A percentile compares a stretch with the other conserved stretches of the same genome.
Evolutionary conservation across 1,140 invertebrate species (phyloP).

Genomic region (Stegodyphus mimosarum): DNA sequence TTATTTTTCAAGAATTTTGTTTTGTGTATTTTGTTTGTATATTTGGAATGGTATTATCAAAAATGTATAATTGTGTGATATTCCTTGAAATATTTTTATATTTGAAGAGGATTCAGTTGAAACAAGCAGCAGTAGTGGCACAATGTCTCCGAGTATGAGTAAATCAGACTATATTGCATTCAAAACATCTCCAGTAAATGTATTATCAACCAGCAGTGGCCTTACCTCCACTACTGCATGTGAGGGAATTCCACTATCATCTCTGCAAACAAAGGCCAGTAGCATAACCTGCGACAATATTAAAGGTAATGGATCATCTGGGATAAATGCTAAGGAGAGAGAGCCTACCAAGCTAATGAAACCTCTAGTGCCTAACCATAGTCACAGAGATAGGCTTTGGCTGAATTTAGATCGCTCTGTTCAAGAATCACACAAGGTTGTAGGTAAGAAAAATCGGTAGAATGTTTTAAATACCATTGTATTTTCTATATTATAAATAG

Average conservation of each 20-base stretch:
- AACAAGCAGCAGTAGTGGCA: conserved; percentile 62
- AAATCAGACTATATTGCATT: conserved; percentile 57
- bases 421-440: conserved; percentile 30
- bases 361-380: conserved; percentile 22
- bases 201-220: not conserved
- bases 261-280: not conserved
- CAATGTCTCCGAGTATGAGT: conserved; percentile 52
- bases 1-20: not conserved
- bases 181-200: conserved; percentile 33
- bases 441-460: conserved; percentile 13
- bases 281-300: not conserved
- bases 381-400: conserved; percentile 51
- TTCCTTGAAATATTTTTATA: not conserved
- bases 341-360: conserved; percentile 14
- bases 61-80: not conserved
- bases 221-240: not conserved
- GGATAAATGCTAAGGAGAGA: conserved; percentile 13
- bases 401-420: conserved; percentile 46
- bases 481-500: no score
- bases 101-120: conserved; percentile 59
- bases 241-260: not conserved
- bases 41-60: not conserved
- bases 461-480: no score
- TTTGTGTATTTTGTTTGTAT: not conserved
- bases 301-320: conserved; percentile 7